Conservation (phyloP, 1,140 invertebrate species). For the Megalonaias nervosa region DNA sequence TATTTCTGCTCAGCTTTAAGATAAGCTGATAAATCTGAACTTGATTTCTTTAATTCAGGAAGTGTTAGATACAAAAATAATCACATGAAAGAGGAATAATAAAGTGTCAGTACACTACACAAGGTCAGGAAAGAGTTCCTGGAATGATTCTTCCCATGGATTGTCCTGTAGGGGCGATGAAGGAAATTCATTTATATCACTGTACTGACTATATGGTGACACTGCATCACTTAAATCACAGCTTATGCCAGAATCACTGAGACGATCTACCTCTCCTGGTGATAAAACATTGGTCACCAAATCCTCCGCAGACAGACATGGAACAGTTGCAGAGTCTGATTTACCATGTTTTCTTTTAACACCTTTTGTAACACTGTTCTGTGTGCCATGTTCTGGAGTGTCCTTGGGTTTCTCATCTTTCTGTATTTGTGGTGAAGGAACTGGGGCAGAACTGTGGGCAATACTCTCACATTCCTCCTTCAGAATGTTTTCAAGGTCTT, state of each 20-base stretch:
- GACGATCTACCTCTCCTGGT: constrained; percentile 2
- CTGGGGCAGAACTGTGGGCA: background rate
- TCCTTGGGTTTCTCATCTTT: too few species aligned
- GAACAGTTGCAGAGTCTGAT: constrained; percentile 12
- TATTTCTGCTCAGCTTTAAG: too few species aligned
- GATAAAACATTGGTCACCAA: constrained; percentile 14
- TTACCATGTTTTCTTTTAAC: constrained; percentile 15
- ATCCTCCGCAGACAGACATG: constrained; percentile 13
- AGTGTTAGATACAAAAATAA: too few species aligned
- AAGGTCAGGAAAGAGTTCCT: constrained; percentile 62
- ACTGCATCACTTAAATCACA: constrained; percentile 43
- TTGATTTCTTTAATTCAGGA: too few species aligned
- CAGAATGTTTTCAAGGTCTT: constrained; percentile 47
- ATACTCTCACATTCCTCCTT: constrained; percentile 39
- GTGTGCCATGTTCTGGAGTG: too few species aligned
- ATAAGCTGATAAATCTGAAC: too few species aligned
- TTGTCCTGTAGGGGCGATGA: constrained; percentile 43
- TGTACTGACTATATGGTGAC: constrained; percentile 34
- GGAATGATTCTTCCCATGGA: constrained; percentile 64
- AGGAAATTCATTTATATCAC: constrained; percentile 54
- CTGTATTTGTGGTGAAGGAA: too few species aligned
- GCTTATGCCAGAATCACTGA: constrained; percentile 23
- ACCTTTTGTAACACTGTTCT: background rate
- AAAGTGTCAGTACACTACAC: constrained; percentile 23
- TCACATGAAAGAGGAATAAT: too few species aligned